Conservation (phyloP, 1,140 invertebrate genomes). For the Leptinotarsa texana region DNA sequence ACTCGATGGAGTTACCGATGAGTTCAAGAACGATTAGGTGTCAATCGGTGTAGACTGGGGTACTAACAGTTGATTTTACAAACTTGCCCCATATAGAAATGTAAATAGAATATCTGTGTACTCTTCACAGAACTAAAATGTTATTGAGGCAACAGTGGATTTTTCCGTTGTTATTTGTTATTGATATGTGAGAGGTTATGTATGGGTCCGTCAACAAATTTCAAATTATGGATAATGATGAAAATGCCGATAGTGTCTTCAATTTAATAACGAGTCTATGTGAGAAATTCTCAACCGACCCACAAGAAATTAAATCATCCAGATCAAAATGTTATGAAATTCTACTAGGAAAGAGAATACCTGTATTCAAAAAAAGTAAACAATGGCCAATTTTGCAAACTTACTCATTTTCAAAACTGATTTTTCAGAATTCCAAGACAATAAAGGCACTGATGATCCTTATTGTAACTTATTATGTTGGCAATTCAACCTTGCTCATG, state of each 20-base stretch:
- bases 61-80: too few species aligned
- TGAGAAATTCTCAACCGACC: conserved; percentile 38
- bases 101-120: too few species aligned
- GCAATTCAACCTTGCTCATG: conserved; percentile 44
- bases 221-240: conserved; percentile 28
- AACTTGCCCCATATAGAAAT: too few species aligned
- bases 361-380: conserved; percentile 29
- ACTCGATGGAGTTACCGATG: too few species aligned
- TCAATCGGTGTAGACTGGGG: too few species aligned
- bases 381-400: too few species aligned
- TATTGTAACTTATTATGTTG: conserved; percentile 47
- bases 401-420: conserved; percentile 8
- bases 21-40: too few species aligned
- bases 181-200: too few species aligned
- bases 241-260: conserved; percentile 42
- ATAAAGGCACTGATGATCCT: conserved; percentile 41
- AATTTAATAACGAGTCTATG: conserved; percentile 46
- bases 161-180: too few species aligned
- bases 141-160: too few species aligned
- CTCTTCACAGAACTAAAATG: too few species aligned
- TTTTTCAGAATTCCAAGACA: conserved; percentile 39
- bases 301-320: conserved; percentile 32
- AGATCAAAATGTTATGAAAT: conserved; percentile 42
- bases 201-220: not conserved
- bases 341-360: conserved; percentile 39